Conservation (phyloP, 2,797 vertebrate species). For the Cuniculus paca region DNA sequence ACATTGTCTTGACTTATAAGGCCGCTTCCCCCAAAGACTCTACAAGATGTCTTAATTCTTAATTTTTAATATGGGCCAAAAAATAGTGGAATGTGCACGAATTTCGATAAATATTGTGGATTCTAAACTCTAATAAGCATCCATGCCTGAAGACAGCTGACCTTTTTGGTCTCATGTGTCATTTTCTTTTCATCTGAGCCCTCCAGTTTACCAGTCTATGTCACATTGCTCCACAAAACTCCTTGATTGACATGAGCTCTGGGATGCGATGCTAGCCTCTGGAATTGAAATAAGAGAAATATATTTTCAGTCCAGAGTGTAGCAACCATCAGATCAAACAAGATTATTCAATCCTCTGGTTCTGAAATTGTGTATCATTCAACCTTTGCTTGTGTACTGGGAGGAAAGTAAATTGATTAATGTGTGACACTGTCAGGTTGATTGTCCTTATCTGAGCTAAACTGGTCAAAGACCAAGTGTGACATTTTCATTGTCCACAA, state of each 20-base stretch:
- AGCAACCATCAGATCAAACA: not conserved
- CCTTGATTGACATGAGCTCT: not conserved
- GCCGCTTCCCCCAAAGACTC: not conserved
- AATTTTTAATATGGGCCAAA: constrained; percentile 16
- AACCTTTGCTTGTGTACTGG: not conserved
- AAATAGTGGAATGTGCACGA: not conserved
- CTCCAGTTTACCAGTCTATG: constrained; percentile 47
- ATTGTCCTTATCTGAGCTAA: not conserved
- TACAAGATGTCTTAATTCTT: constrained; percentile 28
- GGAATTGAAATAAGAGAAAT: constrained; percentile 59
- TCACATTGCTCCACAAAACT: constrained; percentile 31
- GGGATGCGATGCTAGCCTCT: not conserved
- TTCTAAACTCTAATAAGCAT: constrained; percentile 49
- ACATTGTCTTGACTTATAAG: not conserved
- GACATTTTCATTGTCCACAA: not conserved
- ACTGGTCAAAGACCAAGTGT: not conserved
- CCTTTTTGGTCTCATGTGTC: constrained; percentile 37
- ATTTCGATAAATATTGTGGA: not conserved
- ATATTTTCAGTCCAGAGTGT: constrained; percentile 16
- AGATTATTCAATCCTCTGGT: not conserved
- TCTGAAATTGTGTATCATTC: not conserved
- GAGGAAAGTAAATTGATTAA: not conserved
- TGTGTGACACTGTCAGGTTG: not conserved
- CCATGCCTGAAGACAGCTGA: not conserved
- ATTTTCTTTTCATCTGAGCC: constrained; percentile 62